Evolutionary conservation across 1,140 invertebrate species (phyloP).

Genomic region (Phenacoccus solenopsis): DNA sequence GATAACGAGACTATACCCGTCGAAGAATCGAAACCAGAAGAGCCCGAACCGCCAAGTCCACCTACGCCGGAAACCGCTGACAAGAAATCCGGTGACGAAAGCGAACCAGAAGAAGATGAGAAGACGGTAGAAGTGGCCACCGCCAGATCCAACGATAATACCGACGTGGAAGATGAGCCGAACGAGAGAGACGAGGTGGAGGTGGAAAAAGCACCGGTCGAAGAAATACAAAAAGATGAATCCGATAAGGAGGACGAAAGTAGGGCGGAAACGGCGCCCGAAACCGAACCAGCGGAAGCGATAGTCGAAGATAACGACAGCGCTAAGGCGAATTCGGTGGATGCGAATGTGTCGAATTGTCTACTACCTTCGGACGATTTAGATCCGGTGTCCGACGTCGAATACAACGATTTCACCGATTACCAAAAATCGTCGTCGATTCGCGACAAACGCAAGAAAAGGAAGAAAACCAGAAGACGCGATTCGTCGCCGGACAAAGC

Average conservation of each 20-base stretch:
- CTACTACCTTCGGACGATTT: slow-evolving; percentile 40
- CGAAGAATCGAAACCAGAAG: neutral
- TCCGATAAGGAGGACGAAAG: slow-evolving; percentile 29
- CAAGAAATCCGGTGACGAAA: slow-evolving; percentile 14
- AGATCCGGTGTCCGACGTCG: slow-evolving; percentile 52
- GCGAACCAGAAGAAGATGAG: slow-evolving; percentile 2
- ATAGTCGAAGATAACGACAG: neutral
- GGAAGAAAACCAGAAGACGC: slow-evolving; percentile 14
- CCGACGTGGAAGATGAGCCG: slow-evolving; percentile 25
- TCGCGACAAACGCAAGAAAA: slow-evolving; percentile 26
- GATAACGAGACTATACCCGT: neutral
- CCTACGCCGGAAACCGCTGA: neutral
- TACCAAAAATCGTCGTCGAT: slow-evolving; percentile 21
- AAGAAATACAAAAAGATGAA: slow-evolving; percentile 27
- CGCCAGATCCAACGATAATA: slow-evolving; percentile 21
- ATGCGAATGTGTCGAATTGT: neutral
- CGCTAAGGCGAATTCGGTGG: neutral
- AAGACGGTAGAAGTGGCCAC: slow-evolving; percentile 26
- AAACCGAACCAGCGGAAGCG: slow-evolving; percentile 24
- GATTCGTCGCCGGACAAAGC: neutral
- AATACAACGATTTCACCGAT: slow-evolving; percentile 26
- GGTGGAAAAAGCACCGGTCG: slow-evolving; percentile 27
- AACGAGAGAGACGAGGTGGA: slow-evolving; percentile 24
- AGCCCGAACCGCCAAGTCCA: neutral
- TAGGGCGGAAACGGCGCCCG: neutral